Conservation (phyloP, 2,797 vertebrate genomes). For the Acanthurus tractus region DNA sequence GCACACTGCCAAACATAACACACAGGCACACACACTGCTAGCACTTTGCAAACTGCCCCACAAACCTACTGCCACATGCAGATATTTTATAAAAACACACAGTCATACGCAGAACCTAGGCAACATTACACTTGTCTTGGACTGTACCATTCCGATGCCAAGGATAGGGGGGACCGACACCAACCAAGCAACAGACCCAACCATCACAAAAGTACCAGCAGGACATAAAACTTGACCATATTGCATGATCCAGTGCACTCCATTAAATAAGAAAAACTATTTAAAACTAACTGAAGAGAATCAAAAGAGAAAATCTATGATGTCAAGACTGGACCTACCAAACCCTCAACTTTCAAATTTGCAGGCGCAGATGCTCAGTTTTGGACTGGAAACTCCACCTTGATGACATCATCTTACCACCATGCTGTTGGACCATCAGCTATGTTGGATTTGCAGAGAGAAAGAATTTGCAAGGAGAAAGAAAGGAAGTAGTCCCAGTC, state of each 20-base stretch:
- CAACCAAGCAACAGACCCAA: constrained; percentile 36
- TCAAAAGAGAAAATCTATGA: constrained; percentile 48
- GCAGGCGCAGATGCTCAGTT: constrained; percentile 33
- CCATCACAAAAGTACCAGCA: constrained; percentile 72
- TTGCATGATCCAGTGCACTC: neutral
- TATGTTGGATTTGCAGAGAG: constrained; percentile 25
- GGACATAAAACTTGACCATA: constrained; percentile 36
- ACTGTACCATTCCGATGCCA: constrained; percentile 71
- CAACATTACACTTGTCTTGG: constrained; percentile 36
- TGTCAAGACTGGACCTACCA: constrained; percentile 57
- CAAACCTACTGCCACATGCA: constrained; percentile 63
- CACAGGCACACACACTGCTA: constrained; percentile 46
- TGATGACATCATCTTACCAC: neutral
- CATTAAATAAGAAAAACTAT: constrained; percentile 13
- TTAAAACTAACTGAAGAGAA: constrained; percentile 21
- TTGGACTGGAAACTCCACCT: constrained; percentile 5
- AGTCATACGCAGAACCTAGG: constrained; percentile 24
- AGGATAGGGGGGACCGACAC: constrained; percentile 57
- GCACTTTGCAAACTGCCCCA: constrained; percentile 59
- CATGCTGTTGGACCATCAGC: constrained; percentile 23
- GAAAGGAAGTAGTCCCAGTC: neutral
- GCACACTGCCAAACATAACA: constrained; percentile 71
- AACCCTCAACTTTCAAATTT: constrained; percentile 15
- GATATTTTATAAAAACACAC: constrained; percentile 30
- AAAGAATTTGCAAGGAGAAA: neutral